Evolutionary conservation across 2,113 vertebrate genomes (phyloP).

Genomic region (Dipodomys ordii): DNA sequence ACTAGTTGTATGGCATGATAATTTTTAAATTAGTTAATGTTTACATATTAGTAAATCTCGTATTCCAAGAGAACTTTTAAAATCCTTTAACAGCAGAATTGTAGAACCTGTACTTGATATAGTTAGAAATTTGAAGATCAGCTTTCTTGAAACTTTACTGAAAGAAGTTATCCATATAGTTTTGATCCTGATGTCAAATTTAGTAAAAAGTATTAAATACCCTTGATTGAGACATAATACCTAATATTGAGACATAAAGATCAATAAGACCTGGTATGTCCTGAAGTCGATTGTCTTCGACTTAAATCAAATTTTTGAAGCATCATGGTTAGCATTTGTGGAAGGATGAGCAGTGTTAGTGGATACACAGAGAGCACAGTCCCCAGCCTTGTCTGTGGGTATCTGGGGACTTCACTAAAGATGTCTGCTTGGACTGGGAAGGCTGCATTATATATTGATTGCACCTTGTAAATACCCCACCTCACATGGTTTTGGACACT

Average conservation of each 20-base stretch:
- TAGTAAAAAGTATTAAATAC: not conserved
- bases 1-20: slow-evolving; percentile 37
- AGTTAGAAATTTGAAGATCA: not conserved
- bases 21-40: slow-evolving; percentile 56
- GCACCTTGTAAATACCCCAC: not conserved
- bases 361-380: not conserved
- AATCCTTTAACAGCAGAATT: slow-evolving; percentile 3
- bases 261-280: not conserved
- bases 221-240: no score
- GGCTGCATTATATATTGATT: not conserved
- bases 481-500: not conserved
- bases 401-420: not conserved
- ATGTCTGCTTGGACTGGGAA: not conserved
- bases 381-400: not conserved
- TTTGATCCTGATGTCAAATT: not conserved
- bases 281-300: not conserved
- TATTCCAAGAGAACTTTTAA: slow-evolving; percentile 38
- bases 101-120: not conserved
- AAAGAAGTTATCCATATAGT: slow-evolving; percentile 29
- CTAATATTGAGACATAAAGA: not conserved
- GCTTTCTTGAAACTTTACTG: not conserved
- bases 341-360: not conserved
- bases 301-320: not conserved
- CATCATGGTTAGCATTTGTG: not conserved
- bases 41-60: slow-evolving; percentile 42